phyloP scores from a whole-genome alignment of 2,888 invertebrate species.

The Parelbella ahira region DNA sequence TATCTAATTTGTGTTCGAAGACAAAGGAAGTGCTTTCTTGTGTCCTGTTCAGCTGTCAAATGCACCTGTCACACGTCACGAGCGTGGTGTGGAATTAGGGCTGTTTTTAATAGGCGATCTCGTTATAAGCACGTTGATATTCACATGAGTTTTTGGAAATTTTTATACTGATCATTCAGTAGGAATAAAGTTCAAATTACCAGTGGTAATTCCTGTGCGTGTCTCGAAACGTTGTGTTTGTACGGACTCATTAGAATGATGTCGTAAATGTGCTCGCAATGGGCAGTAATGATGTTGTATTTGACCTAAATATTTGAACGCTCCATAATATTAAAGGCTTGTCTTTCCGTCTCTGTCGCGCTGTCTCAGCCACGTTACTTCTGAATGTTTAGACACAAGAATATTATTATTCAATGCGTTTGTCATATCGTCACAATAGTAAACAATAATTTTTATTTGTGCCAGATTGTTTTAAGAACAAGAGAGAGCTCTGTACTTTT shows the following conservation, averaged over 20 bases:
- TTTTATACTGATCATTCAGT: too few relatives aligned
- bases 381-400: too few relatives aligned
- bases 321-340: conserved; percentile 12
- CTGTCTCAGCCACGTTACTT: too few relatives aligned
- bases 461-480: too few relatives aligned
- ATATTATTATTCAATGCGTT: too few relatives aligned
- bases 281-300: conserved; percentile 20
- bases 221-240: not conserved
- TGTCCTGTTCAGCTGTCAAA: conserved; percentile 43
- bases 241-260: conserved; percentile 7
- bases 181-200: too few relatives aligned
- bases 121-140: not conserved
- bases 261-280: conserved; percentile 9
- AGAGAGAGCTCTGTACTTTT: too few relatives aligned
- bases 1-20: conserved; percentile 65
- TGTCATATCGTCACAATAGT: too few relatives aligned
- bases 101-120: not conserved
- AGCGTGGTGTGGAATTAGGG: conserved; percentile 6
- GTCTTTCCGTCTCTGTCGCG: conserved; percentile 9
- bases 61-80: conserved; percentile 16
- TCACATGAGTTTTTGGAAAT: too few relatives aligned
- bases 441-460: too few relatives aligned
- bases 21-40: conserved; percentile 64
- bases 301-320: conserved; percentile 21
- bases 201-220: not conserved